Percentiles rank a stretch among this genome's conserved stretches.
phyloP scores from a whole-genome alignment of 2,113 vertebrate species.

The Lonchura striata region DNA sequence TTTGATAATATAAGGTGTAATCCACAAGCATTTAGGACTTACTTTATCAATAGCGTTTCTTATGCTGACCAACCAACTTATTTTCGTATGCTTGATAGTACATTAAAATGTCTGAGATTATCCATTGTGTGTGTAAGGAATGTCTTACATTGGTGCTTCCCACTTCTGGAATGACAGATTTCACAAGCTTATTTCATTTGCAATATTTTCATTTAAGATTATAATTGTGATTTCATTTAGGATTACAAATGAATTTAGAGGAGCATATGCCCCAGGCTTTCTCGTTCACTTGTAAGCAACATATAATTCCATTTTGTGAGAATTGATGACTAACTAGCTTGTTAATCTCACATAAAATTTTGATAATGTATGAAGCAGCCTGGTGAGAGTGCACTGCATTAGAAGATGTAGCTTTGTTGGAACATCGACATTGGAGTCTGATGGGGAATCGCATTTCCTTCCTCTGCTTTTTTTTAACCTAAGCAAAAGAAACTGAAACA shows the following conservation, averaged over 20 bases:
- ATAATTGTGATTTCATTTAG: background rate
- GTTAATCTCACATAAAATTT: background rate
- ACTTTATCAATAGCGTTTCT: background rate
- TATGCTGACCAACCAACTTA: background rate
- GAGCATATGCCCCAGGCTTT: background rate
- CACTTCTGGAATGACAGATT: background rate
- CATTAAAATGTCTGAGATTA: constrained; percentile 1
- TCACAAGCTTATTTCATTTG: background rate
- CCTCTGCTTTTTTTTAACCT: background rate
- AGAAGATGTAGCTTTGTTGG: background rate
- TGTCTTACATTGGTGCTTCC: background rate
- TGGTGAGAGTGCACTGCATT: background rate
- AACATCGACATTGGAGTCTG: background rate
- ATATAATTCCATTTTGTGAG: background rate
- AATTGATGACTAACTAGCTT: background rate
- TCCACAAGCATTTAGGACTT: background rate
- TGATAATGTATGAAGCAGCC: background rate
- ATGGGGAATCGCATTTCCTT: background rate
- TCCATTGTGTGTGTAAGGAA: background rate
- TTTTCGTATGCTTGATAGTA: constrained; percentile 3
- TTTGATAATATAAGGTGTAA: background rate
- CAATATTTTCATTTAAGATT: background rate
- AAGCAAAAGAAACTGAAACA: background rate
- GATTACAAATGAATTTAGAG: background rate
- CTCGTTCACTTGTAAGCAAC: background rate